phyloP scores from a whole-genome alignment of 2,888 invertebrate genomes.

The Graphium colonna region DNA sequence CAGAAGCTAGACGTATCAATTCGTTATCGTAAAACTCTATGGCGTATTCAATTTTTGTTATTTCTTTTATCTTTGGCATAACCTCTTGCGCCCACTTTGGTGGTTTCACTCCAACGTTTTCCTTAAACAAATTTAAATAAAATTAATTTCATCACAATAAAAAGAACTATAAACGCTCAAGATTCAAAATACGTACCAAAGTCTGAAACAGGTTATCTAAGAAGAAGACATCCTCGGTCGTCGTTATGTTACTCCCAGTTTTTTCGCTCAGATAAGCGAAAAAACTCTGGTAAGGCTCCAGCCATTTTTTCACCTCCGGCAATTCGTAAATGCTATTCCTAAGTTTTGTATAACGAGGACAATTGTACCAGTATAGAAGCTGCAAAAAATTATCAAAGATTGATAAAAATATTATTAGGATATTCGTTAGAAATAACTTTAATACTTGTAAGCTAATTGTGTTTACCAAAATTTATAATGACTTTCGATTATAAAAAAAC shows the following conservation, averaged over 20 bases:
- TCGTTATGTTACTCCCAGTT: conserved; percentile 60
- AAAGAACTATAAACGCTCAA: neutral
- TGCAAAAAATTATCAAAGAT: too few relatives aligned
- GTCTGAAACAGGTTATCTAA: conserved; percentile 72
- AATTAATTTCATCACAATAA: neutral
- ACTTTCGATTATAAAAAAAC: too few relatives aligned
- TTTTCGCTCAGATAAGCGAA: conserved; percentile 49
- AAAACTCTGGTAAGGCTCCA: conserved; percentile 50
- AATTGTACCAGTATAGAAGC: conserved; percentile 73
- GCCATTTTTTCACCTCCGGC: conserved; percentile 47
- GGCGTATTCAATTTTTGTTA: conserved; percentile 68
- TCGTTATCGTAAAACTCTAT: conserved; percentile 55
- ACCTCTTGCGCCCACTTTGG: conserved; percentile 61
- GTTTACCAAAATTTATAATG: too few relatives aligned
- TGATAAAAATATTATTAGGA: too few relatives aligned
- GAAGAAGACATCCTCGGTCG: conserved; percentile 63
- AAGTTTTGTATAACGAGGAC: conserved; percentile 56
- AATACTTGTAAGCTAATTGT: too few relatives aligned
- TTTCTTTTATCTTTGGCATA: conserved; percentile 64
- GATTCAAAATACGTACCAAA: conserved; percentile 48
- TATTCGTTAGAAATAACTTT: too few relatives aligned
- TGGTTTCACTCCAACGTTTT: conserved; percentile 56
- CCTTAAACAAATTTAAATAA: conserved; percentile 44
- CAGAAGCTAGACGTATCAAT: conserved; percentile 57
- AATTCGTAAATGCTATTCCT: conserved; percentile 47